Evolutionary conservation across 2,888 invertebrate genomes (phyloP).

Genomic region (Aphodius granarius): DNA sequence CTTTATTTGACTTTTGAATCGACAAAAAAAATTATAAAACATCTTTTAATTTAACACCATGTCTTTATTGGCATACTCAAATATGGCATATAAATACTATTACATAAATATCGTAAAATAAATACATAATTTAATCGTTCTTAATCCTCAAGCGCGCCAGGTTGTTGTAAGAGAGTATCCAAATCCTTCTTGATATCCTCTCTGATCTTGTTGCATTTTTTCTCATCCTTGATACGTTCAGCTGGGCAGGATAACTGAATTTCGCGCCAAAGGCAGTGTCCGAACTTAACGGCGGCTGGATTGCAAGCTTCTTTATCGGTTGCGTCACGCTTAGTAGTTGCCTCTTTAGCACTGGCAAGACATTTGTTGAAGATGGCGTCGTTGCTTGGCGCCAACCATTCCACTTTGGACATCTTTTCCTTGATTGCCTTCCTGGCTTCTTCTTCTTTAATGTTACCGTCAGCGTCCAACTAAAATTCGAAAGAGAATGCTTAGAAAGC

Average conservation of each 20-base stretch:
- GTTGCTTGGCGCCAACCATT: slow-evolving; percentile 43
- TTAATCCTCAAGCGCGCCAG: neutral
- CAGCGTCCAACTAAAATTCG: slow-evolving; percentile 42
- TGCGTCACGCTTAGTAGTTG: slow-evolving; percentile 35
- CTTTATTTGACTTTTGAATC: too few species aligned
- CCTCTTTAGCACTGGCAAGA: slow-evolving; percentile 38
- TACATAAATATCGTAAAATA: neutral
- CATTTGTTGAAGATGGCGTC: slow-evolving; percentile 47
- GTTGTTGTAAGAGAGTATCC: neutral
- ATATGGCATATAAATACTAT: neutral
- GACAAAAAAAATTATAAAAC: too few species aligned
- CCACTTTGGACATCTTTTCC: slow-evolving; percentile 41
- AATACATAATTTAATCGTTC: neutral
- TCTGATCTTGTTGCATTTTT: slow-evolving; percentile 45
- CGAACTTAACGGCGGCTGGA: slow-evolving; percentile 44
- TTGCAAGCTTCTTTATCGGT: slow-evolving; percentile 42
- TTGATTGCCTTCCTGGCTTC: slow-evolving; percentile 42
- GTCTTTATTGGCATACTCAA: too few species aligned
- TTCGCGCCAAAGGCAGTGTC: slow-evolving; percentile 50
- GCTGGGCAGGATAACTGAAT: slow-evolving; percentile 50
- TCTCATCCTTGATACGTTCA: slow-evolving; percentile 48
- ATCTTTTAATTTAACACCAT: too few species aligned
- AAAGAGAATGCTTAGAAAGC: neutral
- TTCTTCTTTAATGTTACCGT: slow-evolving; percentile 44
- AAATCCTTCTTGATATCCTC: slow-evolving; percentile 43